Evolutionary conservation across 2,888 invertebrate genomes (phyloP).

Genomic region (Diachrysia chrysitis): DNA sequence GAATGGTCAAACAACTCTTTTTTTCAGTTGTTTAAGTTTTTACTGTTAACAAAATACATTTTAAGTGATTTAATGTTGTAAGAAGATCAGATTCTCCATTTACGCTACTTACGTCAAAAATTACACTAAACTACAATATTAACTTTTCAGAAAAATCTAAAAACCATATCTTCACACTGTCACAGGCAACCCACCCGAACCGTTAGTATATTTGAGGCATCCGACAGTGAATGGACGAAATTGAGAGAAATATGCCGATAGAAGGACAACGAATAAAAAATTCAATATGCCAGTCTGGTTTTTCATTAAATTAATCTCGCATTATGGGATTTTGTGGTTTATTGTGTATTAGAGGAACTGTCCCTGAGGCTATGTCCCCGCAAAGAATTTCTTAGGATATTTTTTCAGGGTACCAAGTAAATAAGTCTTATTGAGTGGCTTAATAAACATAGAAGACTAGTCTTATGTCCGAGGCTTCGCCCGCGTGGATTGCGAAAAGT

Average conservation of each 20-base stretch:
- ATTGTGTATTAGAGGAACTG: not conserved
- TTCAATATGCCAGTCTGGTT: conserved; percentile 52
- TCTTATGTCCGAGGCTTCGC: no score
- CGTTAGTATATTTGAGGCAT: conserved; percentile 58
- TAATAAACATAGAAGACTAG: no score
- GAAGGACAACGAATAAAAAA: conserved; percentile 37
- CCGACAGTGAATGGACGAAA: conserved; percentile 53
- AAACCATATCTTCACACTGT: conserved; percentile 26
- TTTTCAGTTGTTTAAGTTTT: no score
- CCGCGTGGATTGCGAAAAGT: no score
- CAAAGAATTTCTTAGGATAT: not conserved
- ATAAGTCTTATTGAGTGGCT: no score
- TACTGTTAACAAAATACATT: no score
- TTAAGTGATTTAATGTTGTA: no score
- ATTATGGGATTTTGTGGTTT: conserved; percentile 43
- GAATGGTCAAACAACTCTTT: no score
- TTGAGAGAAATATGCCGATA: conserved; percentile 54
- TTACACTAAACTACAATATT: no score
- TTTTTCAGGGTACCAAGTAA: not conserved
- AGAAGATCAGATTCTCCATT: no score
- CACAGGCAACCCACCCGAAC: conserved; percentile 24
- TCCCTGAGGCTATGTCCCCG: not conserved
- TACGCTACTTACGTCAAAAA: no score
- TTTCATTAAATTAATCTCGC: conserved; percentile 53
- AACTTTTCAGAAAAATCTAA: not conserved